These are phyloP conservation scores for Cordylochernes scorpioides DNA, from an alignment of 2,888 invertebrate genomes.

Conservation along the genomic window DNA sequence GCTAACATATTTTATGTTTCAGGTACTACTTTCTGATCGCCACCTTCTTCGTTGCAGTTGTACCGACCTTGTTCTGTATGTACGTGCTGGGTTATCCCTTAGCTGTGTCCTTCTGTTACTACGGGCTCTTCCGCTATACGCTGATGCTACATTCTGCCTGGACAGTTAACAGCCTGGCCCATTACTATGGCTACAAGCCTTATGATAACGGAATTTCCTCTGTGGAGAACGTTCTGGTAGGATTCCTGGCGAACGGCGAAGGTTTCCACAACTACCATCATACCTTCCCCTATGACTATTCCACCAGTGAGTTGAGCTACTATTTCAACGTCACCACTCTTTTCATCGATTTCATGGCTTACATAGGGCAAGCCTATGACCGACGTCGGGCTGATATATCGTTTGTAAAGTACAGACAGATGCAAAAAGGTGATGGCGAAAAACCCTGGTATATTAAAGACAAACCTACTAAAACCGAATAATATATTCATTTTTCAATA, in stretches of 20 bases:
- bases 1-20: too few relatives aligned
- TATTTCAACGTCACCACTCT: conserved; percentile 20
- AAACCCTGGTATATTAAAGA: too few relatives aligned
- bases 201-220: conserved; percentile 10
- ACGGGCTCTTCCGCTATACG: conserved; percentile 5
- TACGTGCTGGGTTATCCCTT: conserved; percentile 5
- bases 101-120: neutral
- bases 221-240: conserved; percentile 9
- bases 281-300: conserved; percentile 26
- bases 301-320: conserved; percentile 22
- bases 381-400: too few relatives aligned
- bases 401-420: too few relatives aligned
- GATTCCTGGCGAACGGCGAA: conserved; percentile 18
- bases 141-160: conserved; percentile 5
- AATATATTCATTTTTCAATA: too few relatives aligned
- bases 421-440: too few relatives aligned
- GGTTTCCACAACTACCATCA: conserved; percentile 29
- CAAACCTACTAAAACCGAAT: too few relatives aligned
- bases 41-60: conserved; percentile 1
- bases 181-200: conserved; percentile 5
- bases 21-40: conserved; percentile 1
- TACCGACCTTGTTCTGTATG: conserved; percentile 5
- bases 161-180: conserved; percentile 9
- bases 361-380: conserved; percentile 21
- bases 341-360: conserved; percentile 21